A percentile compares a stretch with the other conserved stretches of the same genome.
phyloP scores from a whole-genome alignment of 1,140 invertebrate species.

The Hyles euphorbiae region DNA sequence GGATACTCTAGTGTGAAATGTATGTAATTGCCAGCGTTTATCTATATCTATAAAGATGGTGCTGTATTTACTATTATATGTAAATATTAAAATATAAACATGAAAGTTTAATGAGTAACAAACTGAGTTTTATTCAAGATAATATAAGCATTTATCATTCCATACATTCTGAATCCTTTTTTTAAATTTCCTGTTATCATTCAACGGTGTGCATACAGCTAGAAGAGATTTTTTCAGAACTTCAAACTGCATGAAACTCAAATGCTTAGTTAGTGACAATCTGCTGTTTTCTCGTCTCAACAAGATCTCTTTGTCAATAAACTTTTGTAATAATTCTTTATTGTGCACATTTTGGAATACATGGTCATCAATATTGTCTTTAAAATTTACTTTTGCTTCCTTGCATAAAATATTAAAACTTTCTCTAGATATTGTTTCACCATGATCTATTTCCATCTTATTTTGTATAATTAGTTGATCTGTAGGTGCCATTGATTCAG shows the following conservation, averaged over 20 bases:
- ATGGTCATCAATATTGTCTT: conserved; percentile 29
- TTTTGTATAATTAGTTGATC: conserved; percentile 3
- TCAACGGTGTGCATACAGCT: conserved; percentile 28
- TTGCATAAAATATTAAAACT: conserved; percentile 24
- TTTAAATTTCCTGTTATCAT: conserved; percentile 48
- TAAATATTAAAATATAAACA: conserved; percentile 44
- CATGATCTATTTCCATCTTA: conserved; percentile 19
- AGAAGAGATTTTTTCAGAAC: conserved; percentile 42
- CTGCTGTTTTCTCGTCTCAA: conserved; percentile 46
- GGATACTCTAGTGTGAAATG: neutral
- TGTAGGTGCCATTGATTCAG: conserved; percentile 11
- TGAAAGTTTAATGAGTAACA: conserved; percentile 34
- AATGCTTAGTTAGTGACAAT: conserved; percentile 53
- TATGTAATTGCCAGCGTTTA: conserved; percentile 7
- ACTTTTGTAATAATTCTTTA: conserved; percentile 39
- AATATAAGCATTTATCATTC: conserved; percentile 61
- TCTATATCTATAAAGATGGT: conserved; percentile 43
- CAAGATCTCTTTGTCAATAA: conserved; percentile 57
- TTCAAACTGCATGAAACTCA: conserved; percentile 72
- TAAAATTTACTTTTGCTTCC: conserved; percentile 8
- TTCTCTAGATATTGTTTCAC: conserved; percentile 30
- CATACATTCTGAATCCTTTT: conserved; percentile 56
- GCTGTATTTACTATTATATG: conserved; percentile 43
- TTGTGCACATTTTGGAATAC: conserved; percentile 41
- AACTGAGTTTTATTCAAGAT: conserved; percentile 34